Conservation (phyloP, 2,888 invertebrate species). For the Nasonovia ribisnigri region DNA sequence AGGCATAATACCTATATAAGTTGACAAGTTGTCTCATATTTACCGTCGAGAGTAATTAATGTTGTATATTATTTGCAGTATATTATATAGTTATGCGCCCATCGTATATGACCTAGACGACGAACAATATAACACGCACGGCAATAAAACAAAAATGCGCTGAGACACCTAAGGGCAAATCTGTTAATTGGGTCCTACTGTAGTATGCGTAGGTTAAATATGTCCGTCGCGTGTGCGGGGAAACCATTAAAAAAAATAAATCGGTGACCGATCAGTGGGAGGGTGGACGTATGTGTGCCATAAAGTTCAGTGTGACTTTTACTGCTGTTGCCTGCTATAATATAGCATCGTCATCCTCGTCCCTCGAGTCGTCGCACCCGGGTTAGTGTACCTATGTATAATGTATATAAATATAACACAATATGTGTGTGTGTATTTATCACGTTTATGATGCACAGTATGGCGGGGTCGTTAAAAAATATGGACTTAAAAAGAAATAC, state of each 20-base stretch:
- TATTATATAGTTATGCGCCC: not conserved
- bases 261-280: constrained; percentile 10
- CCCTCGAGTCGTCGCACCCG: not conserved
- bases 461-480: not conserved
- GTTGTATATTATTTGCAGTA: not conserved
- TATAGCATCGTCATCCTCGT: not conserved
- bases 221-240: not conserved
- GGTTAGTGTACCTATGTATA: too few species aligned
- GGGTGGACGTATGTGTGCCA: not conserved
- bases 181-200: constrained; percentile 15
- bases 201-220: constrained; percentile 6
- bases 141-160: constrained; percentile 18
- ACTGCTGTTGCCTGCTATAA: not conserved
- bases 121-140: not conserved
- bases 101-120: not conserved
- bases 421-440: not conserved
- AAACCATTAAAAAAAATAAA: constrained; percentile 17
- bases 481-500: not conserved
- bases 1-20: not conserved
- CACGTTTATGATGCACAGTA: not conserved
- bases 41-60: not conserved
- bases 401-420: not conserved
- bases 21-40: too few species aligned
- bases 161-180: constrained; percentile 17
- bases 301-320: constrained; percentile 9